phyloP scores from a whole-genome alignment of 2,113 vertebrate species.

The Trogon surrucura region DNA sequence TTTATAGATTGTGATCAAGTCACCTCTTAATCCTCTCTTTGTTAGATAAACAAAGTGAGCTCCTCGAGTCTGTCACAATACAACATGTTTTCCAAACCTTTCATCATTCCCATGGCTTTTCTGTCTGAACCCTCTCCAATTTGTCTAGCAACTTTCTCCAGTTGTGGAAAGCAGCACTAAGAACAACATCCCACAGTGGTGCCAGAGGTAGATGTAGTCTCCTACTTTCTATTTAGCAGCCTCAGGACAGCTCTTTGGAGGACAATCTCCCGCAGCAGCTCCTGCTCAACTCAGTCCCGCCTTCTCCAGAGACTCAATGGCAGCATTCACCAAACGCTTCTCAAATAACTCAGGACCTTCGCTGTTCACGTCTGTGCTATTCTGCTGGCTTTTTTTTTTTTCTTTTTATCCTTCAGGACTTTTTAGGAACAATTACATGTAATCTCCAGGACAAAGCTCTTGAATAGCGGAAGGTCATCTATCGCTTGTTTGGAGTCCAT shows the following conservation, averaged over 20 bases:
- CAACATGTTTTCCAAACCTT: constrained; percentile 2
- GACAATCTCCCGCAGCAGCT: neutral
- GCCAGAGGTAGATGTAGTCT: neutral
- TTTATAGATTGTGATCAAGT: constrained; percentile 19
- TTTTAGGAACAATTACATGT: neutral
- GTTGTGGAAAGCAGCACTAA: neutral
- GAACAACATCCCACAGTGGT: neutral
- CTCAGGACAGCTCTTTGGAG: neutral
- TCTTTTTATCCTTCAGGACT: neutral
- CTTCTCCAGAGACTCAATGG: neutral
- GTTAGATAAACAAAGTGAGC: neutral
- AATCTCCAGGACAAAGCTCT: neutral
- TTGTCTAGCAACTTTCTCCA: neutral
- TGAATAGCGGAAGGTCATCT: neutral
- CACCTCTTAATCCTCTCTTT: neutral
- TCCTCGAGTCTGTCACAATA: neutral
- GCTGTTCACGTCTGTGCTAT: neutral
- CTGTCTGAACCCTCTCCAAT: neutral
- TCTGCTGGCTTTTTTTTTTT: neutral
- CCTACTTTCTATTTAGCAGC: neutral
- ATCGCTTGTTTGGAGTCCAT: neutral
- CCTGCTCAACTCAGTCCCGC: neutral
- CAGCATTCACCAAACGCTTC: neutral
- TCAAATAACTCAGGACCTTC: neutral
- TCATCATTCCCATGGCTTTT: neutral